Evolutionary conservation across 1,140 invertebrate genomes (phyloP), one percentile per base, ranked within the genome.

Genomic region (Maconellicoccus hirsutus): DNA sequence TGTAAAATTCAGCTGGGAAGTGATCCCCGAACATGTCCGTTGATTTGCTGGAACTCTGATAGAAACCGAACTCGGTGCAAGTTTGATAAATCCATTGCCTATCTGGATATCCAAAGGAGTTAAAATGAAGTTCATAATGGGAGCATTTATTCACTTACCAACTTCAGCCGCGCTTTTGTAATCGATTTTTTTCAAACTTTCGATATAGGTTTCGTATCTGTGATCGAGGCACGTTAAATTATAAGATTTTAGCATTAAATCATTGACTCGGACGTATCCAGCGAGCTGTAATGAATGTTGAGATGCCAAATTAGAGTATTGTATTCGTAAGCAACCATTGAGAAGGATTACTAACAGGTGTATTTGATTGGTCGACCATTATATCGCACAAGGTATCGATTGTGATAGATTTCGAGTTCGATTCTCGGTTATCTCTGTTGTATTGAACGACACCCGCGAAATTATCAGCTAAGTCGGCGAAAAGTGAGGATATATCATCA

Each of bases 1-100:
- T 82, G 74, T 88, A 95, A 78, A 92, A 96, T 23, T 90, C 84
- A 0, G 91, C 76, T 0, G 89, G 85, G 73, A 96, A 93, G 14
- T 83, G 80, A 76, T 88, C 80, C 0, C 92, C 89, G 78, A 96
- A 96, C 14, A 91, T 85, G 0, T 84, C 80, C 26, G 83, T 81
- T 1, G 84, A 3, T 61, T 74, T 61, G 39, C 25, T 86, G 0
- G 93, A 94, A 0, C 92, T 92, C 82, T 97, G 93, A 80, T 89
- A 97, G 77, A 93, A 97, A 23, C 93, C 94, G 80, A 96, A 98
- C 79, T 98, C 94, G 19, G 89, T 92, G 78, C 94, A 98, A 0
- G 93, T 96, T 79, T 97, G 94, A 78, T 94, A 97, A n/a, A 84
- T 89, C 94, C 94, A 97, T 77, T 93, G 91, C 0, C 92, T 85